These are phyloP conservation scores for Ditylenchus dipsaci DNA, from an alignment of 1,140 invertebrate genomes.

Conservation along the genomic window DNA sequence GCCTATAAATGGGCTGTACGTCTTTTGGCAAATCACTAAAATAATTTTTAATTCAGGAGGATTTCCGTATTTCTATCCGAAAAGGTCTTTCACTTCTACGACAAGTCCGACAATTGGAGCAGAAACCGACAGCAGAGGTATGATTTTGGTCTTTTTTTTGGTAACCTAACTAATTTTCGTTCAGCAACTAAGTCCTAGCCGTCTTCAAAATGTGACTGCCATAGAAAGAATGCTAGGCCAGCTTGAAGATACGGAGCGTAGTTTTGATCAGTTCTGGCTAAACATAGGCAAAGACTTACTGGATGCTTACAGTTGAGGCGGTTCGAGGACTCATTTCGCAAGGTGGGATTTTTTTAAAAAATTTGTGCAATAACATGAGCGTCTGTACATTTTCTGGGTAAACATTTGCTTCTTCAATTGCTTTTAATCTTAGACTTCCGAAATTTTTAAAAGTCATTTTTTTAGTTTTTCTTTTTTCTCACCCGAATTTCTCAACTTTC, in stretches of 20 bases:
- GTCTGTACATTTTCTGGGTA: too few species aligned
- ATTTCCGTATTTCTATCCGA: slow-evolving; percentile 54
- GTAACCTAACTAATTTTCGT: neutral
- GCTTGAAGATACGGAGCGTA: slow-evolving; percentile 84
- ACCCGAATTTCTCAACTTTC: too few species aligned
- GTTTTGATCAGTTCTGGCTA: slow-evolving; percentile 87
- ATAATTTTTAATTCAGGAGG: slow-evolving; percentile 45
- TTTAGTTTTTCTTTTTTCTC: too few species aligned
- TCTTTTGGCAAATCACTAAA: neutral
- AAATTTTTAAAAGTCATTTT: too few species aligned
- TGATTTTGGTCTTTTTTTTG: too few species aligned
- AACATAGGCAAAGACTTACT: slow-evolving; percentile 78
- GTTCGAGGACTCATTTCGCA: slow-evolving; percentile 81
- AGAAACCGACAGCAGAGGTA: slow-evolving; percentile 44
- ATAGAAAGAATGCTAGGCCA: slow-evolving; percentile 86
- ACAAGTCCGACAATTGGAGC: slow-evolving; percentile 55
- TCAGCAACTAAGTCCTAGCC: slow-evolving; percentile 61
- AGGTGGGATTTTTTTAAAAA: slow-evolving; percentile 61
- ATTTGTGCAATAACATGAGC: too few species aligned
- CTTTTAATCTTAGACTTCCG: too few species aligned
- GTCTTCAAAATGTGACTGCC: slow-evolving; percentile 80
- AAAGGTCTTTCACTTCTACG: slow-evolving; percentile 58
- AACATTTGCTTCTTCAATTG: too few species aligned
- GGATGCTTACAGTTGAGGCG: slow-evolving; percentile 80
- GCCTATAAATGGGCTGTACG: too few species aligned